Base-by-base conservation (phyloP, 2,113 vertebrate species). In the Numida meleagris region DNA sequence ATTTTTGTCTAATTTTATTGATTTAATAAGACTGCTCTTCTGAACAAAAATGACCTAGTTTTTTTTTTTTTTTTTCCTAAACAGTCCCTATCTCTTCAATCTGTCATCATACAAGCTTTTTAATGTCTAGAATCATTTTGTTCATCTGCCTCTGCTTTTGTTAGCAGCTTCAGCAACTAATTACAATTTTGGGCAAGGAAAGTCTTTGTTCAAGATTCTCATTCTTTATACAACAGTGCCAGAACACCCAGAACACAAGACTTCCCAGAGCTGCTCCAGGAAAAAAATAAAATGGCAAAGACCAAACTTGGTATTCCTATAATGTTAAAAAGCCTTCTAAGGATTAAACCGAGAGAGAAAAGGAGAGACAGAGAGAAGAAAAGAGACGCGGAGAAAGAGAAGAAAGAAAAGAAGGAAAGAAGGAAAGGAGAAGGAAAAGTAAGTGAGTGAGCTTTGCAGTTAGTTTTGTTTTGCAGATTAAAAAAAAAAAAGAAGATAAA, bases 161-260 rank as follows among this genome's bases (percentile, higher is more conserved):
- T 95, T 95, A 93, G 84, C 55, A 81, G n/a, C 48, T 96, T 96
- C 78, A 96, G 82, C 82, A 87, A 87, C 33, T 80, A 95, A 93
- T 89, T 94, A 91, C 82, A 74, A 85, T 86, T 89, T 94, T 89
- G 82, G 79, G 78, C 84, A 93, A 95, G 93, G 61, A 86, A 93
- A 95, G 67, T 87, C 71, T 95, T 94, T 94, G 85, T 89, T 95
- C 91, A 90, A 65, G 75, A 53, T 86, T 31, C 61, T 91, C 31
- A 88, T 95, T 94, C 76, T 91, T 95, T 88, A 74, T 57, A 45
- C 15, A 75, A n/a, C 73, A 67, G 65, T 2, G 24, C 51, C 86
- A 95, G 91, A 94, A 94, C 91, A 89, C 84, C 72, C 89, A 94
- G 82, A 87, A 89, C 51, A 94, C 55, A 92, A 89, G 63, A 81